Conservation (phyloP, 2,797 vertebrate species). For the Eremophila alpestris region DNA sequence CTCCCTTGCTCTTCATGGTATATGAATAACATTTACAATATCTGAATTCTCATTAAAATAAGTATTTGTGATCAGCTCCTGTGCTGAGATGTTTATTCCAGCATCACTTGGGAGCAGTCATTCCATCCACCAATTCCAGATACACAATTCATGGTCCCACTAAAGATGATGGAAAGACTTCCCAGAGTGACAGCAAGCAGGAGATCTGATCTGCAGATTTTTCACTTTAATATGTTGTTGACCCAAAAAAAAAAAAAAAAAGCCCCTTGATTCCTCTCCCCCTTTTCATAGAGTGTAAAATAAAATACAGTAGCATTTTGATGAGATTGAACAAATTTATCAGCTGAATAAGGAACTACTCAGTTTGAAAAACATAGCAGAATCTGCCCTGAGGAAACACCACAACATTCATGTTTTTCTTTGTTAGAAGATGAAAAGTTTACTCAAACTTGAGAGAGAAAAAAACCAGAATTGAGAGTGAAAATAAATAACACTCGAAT, state of each 20-base stretch:
- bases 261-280: slow-evolving; percentile 4
- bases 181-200: neutral
- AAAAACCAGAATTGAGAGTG: neutral
- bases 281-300: neutral
- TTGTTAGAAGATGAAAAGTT: neutral
- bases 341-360: neutral
- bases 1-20: neutral
- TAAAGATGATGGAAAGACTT: neutral
- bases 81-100: neutral
- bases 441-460: neutral
- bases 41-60: neutral
- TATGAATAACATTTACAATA: neutral
- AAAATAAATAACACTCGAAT: neutral
- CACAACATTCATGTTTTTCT: neutral
- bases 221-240: neutral
- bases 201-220: neutral
- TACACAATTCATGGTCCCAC: neutral
- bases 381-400: neutral
- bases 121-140: neutral
- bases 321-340: neutral
- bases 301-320: neutral
- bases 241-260: neutral
- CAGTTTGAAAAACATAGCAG: neutral
- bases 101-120: neutral
- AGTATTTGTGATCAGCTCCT: neutral